Evolutionary conservation across 1,140 invertebrate genomes (phyloP), one percentile per base, ranked within the genome.

Genomic region (Batillaria attramentaria): DNA sequence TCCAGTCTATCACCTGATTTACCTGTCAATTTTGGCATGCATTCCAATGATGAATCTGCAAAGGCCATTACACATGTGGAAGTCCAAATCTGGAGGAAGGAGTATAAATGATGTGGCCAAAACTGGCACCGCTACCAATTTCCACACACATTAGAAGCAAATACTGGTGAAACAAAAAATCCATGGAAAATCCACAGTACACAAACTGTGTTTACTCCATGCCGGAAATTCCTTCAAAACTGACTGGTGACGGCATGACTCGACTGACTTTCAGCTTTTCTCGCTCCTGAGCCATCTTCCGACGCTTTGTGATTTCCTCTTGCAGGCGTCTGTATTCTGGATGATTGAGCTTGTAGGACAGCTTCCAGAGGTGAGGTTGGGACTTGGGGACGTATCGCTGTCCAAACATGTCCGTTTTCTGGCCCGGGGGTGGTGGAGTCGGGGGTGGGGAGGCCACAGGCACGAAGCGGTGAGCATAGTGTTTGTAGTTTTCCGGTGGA

Each of bases 401-500:
- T 6, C 87, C 88, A 39, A 89, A 85, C 41, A 87, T 83, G 72
- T 88, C 86, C 13, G 84, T 85, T 65, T 84, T 87, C 81, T 86
- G 83, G 16, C 84, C 83, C 3, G 81, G 65, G 33, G 84, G 86
- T 24, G 86, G 84, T 8, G 84, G 84, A 8, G 85, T 84, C 46
- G 85, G 86, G 6, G 84, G 83, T 20, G 83, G 72, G 16, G 84
- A 84, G 2, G 72, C 70, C 13, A 82, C 10, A 5, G 88, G 86
- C 13, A 88, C 65, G 81, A 90, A 89, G 31, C 84, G 77, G 60
- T 85, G 87, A 54, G 84, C 84, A 80, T 91, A 90, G 75, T 87
- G 90, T 77, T 88, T 88, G 81, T 88, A 90, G 81, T 91, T 89
- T 57, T 87, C 86, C 43, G 90, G 90, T 57, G 90, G 89, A 43